A percentile compares a stretch with the other conserved stretches of the same genome.
Evolutionary conservation across 2,113 vertebrate species (phyloP).

Genomic region (Eptesicus fuscus): DNA sequence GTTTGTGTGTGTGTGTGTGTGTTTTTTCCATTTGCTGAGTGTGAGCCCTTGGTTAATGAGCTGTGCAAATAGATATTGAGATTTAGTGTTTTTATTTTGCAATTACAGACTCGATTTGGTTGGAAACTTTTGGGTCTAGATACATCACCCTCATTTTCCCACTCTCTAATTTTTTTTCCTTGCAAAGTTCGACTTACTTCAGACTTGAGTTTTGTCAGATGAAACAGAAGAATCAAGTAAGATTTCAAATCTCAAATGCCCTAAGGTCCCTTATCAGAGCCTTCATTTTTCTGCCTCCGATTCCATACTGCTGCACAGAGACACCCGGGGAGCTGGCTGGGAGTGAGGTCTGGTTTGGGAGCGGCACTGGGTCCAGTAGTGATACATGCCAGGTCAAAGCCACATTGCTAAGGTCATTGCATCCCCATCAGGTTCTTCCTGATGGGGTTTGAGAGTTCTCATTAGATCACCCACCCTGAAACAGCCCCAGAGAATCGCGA

Average conservation of each 20-base stretch:
- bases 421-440: constrained; percentile 59
- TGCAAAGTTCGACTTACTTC: constrained; percentile 46
- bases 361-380: constrained; percentile 40
- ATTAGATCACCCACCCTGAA: constrained; percentile 72
- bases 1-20: not conserved
- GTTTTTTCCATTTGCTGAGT: constrained; percentile 71
- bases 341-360: not conserved
- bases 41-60: constrained; percentile 79
- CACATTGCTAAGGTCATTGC: constrained; percentile 37
- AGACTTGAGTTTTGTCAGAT: constrained; percentile 51
- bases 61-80: constrained; percentile 80
- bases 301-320: not conserved
- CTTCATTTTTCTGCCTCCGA: not conserved
- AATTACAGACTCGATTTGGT: constrained; percentile 75
- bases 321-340: not conserved
- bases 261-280: not conserved
- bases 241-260: constrained; percentile 1
- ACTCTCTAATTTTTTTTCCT: not conserved
- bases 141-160: constrained; percentile 58
- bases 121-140: constrained; percentile 75
- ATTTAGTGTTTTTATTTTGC: constrained; percentile 77
- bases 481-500: constrained; percentile 58
- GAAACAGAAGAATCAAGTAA: constrained; percentile 16
- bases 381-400: constrained; percentile 48
- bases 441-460: constrained; percentile 62